Percentiles rank a stretch among this genome's conserved stretches.
These are phyloP conservation scores for Drosophila kurseongensis DNA, from an alignment of 1,140 invertebrate genomes.

Conservation along the genomic window DNA sequence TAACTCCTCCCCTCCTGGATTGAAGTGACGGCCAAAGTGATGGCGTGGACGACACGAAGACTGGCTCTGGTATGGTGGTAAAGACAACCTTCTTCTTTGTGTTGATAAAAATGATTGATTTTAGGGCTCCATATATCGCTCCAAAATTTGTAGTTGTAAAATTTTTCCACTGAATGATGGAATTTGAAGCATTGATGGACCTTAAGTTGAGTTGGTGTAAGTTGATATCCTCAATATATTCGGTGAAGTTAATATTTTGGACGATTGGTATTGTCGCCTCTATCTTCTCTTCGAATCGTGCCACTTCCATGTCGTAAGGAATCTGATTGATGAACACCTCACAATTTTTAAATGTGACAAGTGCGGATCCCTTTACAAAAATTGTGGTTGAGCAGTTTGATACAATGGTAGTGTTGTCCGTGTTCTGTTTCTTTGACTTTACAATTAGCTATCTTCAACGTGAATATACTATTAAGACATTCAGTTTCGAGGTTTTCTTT, in stretches of 20 bases:
- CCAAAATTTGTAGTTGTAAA: no score
- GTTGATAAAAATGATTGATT: neutral
- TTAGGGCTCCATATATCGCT: no score
- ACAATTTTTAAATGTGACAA: neutral
- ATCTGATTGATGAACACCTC: neutral
- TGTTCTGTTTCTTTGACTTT: neutral
- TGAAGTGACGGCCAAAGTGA: no score
- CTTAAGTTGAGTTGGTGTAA: neutral
- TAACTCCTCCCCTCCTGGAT: no score
- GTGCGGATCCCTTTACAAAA: neutral
- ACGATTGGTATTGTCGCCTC: neutral
- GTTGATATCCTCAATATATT: neutral
- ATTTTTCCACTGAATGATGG: no score
- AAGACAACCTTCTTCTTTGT: neutral
- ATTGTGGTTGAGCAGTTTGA: neutral
- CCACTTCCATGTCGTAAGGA: neutral
- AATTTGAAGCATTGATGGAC: neutral
- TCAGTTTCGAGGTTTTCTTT: neutral
- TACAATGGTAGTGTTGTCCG: conserved; percentile 1
- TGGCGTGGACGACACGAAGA: neutral
- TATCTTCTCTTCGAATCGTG: neutral
- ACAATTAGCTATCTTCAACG: neutral
- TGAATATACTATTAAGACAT: conserved; percentile 1
- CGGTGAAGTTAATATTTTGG: neutral
- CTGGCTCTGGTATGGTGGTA: neutral